Conservation (phyloP, 2,888 invertebrate species). For the Acrocera orbiculus region DNA sequence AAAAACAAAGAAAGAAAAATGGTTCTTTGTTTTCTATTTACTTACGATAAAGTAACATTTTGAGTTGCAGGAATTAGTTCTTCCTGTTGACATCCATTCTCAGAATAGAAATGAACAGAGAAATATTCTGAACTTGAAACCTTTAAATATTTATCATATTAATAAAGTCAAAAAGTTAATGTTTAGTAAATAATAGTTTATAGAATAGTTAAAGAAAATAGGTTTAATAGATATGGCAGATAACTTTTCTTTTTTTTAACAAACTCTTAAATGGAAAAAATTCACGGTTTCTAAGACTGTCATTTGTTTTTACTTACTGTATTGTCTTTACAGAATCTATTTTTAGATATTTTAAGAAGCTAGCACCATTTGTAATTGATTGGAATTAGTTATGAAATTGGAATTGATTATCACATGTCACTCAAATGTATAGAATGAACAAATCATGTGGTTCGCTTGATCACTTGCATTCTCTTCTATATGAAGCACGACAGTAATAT, state of each 20-base stretch:
- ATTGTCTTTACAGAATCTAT: not conserved
- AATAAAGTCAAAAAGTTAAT: constrained; percentile 21
- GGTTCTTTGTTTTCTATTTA: constrained; percentile 12
- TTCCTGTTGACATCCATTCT: constrained; percentile 36
- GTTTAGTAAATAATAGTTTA: not conserved
- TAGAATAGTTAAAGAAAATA: not conserved
- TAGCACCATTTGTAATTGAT: not conserved
- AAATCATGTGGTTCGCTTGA: too few species aligned
- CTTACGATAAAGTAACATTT: constrained; percentile 48
- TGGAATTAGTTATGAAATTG: not conserved
- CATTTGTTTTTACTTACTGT: too few species aligned
- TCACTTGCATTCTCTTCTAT: too few species aligned
- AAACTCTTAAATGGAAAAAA: too few species aligned
- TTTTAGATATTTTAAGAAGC: too few species aligned
- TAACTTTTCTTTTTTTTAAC: not conserved
- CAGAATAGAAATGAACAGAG: constrained; percentile 50
- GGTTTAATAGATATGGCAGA: too few species aligned
- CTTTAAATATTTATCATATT: constrained; percentile 28
- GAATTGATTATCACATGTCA: too few species aligned
- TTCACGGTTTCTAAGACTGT: too few species aligned
- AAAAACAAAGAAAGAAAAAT: too few species aligned
- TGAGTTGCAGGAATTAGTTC: constrained; percentile 50
- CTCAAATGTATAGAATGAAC: not conserved
- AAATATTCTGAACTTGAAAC: constrained; percentile 57
- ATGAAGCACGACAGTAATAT: too few species aligned